Evolutionary conservation across 92 coral and sea anemone genomes (phyloP).

Genomic region (Pocillopora meandrina): DNA sequence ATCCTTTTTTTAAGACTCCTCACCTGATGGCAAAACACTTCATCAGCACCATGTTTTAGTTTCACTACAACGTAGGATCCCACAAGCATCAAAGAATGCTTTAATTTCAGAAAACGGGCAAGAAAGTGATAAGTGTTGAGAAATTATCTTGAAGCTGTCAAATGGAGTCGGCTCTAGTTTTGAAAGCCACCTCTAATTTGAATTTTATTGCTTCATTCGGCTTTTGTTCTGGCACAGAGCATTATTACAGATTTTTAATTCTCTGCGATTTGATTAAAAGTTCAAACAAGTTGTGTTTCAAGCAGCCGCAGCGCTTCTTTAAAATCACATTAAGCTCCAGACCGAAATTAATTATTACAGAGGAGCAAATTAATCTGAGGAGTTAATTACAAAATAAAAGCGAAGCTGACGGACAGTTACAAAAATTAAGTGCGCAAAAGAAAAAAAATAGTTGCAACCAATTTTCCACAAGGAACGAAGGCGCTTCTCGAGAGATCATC

Average conservation of each 20-base stretch:
- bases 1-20: neutral
- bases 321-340: neutral
- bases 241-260: constrained; percentile 5
- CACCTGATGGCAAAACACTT: neutral
- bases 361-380: too few species aligned
- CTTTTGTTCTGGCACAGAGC: constrained; percentile 23
- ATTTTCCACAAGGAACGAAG: too few species aligned
- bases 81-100: neutral
- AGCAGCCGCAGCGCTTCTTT: neutral
- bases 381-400: too few species aligned
- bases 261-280: neutral
- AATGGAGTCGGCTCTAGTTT: constrained; percentile 26
- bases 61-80: neutral
- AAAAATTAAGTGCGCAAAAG: too few species aligned
- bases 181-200: constrained; percentile 32
- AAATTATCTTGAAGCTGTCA: constrained; percentile 1
- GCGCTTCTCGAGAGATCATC: too few species aligned
- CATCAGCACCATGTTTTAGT: too few species aligned
- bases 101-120: neutral
- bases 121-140: neutral
- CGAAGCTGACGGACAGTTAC: too few species aligned
- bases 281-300: constrained; percentile 2
- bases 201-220: constrained; percentile 38
- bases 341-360: neutral
- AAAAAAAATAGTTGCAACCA: too few species aligned